phyloP scores from a whole-genome alignment of 2,888 invertebrate genomes.

The Dendrolimus houi region DNA sequence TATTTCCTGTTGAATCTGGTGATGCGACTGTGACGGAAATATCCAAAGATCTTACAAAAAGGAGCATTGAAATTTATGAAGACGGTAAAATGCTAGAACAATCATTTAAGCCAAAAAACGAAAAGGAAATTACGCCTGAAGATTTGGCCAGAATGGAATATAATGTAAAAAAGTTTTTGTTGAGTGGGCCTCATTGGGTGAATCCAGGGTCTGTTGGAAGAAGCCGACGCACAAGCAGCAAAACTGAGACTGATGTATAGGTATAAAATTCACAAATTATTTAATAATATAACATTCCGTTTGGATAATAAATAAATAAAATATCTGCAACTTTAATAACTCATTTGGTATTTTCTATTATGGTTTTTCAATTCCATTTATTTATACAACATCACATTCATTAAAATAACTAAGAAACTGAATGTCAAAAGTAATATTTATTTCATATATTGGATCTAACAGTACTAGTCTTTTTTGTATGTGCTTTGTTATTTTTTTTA shows the following conservation, averaged over 20 bases:
- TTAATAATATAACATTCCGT: slow-evolving; percentile 6
- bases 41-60: slow-evolving; percentile 34
- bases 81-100: slow-evolving; percentile 32
- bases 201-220: slow-evolving; percentile 39
- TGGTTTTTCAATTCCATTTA: too few species aligned
- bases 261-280: slow-evolving; percentile 4
- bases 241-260: slow-evolving; percentile 76
- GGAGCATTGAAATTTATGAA: too few species aligned
- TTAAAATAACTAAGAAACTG: too few species aligned
- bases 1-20: slow-evolving; percentile 59
- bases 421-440: too few species aligned
- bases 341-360: not conserved
- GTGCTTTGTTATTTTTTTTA: slow-evolving; percentile 16
- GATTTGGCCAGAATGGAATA: slow-evolving; percentile 85
- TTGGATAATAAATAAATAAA: not conserved
- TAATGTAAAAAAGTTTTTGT: slow-evolving; percentile 84
- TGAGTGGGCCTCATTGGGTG: slow-evolving; percentile 73
- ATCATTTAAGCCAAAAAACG: slow-evolving; percentile 41
- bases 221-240: slow-evolving; percentile 69
- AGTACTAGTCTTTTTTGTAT: slow-evolving; percentile 22
- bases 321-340: slow-evolving; percentile 1
- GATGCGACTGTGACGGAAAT: slow-evolving; percentile 55
- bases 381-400: too few species aligned
- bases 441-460: too few species aligned
- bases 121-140: slow-evolving; percentile 65